phyloP scores from a whole-genome alignment of 2,888 invertebrate species.

The Agelastica alni region DNA sequence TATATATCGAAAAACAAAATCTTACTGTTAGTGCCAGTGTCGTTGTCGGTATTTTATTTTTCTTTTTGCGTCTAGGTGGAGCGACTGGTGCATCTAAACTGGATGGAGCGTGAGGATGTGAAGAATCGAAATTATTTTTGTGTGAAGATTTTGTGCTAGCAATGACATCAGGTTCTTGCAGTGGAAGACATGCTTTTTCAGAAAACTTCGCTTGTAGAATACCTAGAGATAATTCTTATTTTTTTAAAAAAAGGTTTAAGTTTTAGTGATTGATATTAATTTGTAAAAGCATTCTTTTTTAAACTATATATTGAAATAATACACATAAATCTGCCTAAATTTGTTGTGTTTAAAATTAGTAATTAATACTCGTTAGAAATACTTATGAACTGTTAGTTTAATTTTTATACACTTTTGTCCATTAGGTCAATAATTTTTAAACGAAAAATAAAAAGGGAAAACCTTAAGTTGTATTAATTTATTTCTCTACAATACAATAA shows the following conservation, averaged over 20 bases:
- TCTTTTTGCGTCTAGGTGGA: conserved; percentile 80
- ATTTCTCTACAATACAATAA: no score
- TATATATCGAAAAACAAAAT: conserved; percentile 7
- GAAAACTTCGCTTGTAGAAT: conserved; percentile 5
- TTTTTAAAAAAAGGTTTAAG: neutral
- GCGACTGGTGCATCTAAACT: conserved; percentile 64
- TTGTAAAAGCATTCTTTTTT: no score
- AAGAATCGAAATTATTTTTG: conserved; percentile 46
- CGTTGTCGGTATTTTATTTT: conserved; percentile 54
- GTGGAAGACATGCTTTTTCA: conserved; percentile 53
- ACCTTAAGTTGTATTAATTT: no score
- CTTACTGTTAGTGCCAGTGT: conserved; percentile 42
- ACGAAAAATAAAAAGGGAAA: no score
- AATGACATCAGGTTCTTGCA: conserved; percentile 89
- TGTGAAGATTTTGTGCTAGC: conserved; percentile 80
- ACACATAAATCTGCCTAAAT: no score
- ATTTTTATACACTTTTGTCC: no score
- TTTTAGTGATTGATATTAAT: no score
- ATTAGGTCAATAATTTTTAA: no score
- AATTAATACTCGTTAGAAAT: no score
- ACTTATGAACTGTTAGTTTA: no score
- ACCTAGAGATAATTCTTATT: conserved; percentile 39
- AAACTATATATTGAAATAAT: no score
- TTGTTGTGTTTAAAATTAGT: neutral
- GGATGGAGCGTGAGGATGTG: conserved; percentile 29